Base-by-base conservation (phyloP, 2,113 vertebrate genomes). In the Pseudorhombus dupliciocellatus region DNA sequence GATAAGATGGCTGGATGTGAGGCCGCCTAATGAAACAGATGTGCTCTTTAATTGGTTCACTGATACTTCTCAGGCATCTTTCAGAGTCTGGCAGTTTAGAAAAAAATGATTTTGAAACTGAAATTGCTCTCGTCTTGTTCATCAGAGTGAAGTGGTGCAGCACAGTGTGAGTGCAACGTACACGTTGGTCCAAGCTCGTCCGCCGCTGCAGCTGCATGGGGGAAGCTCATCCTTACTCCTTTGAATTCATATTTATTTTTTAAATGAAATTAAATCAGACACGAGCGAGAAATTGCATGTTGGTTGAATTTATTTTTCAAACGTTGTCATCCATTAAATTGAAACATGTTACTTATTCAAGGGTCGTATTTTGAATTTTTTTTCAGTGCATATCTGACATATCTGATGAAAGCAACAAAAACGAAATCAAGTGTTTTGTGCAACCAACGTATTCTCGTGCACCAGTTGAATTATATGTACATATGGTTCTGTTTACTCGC, bases 41-140 rank as follows among this genome's bases (percentile, higher is more conserved):
- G 92, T 88, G 80, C 57, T 55, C 83, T 90, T 81, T 92, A 91
- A 93, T 91, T 93, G 88, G 76, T 88, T 91, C 80, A 83, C 67
- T 78, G 81, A 84, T 87, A 90, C 85, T 88, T 88, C 69, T 70
- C 59, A 81, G 73, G 70, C 73, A 63, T 83, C 72, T 66, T 40
- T 65, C 51, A 73, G 62, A 76, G 68, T 59, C 80, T 85, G 83
- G 66, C 85, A 86, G 81, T 77, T 20, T 16, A 80, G 57, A 78
- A 60, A 88, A 84, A 84, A 55, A 1, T 20, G 30, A 86, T 69
- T 72, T 87, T 71, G 26, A 78, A 81, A 75, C 71, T 60, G 85
- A 87, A 73, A 83, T 91, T 87, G 79, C 73, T 44, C 67, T 12
- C 48, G 64, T 84, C 48, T 65, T 60, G 60, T 63, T 84, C 63